These are phyloP conservation scores for Dicrostonyx torquatus DNA, from an alignment of 2,797 vertebrate genomes.

Conservation along the genomic window DNA sequence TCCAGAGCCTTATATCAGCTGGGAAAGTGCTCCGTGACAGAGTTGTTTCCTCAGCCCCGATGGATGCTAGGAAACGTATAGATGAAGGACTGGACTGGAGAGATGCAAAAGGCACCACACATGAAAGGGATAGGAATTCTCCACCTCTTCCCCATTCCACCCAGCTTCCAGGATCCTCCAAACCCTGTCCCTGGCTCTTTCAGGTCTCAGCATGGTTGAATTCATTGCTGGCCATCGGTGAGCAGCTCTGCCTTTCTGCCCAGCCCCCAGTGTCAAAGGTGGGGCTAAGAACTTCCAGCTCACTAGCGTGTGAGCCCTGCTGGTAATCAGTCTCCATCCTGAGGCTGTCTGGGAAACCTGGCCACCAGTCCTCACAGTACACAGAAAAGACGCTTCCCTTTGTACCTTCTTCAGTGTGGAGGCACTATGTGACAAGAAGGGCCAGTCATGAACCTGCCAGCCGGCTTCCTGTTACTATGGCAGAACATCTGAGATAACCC, in stretches of 20 bases:
- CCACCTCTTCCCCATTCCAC: rapidly evolving
- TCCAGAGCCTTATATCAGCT: not conserved
- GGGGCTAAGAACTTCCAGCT: not conserved
- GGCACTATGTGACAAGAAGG: not conserved
- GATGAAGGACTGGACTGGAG: not conserved
- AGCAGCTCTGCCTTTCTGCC: not conserved
- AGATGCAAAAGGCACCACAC: rapidly evolving
- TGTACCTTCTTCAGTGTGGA: not conserved
- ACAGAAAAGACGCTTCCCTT: not conserved
- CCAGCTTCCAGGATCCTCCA: not conserved
- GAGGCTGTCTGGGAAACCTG: not conserved
- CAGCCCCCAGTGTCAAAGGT: too few species aligned
- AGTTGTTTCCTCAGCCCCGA: not conserved
- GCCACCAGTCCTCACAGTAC: not conserved
- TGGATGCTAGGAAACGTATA: too few species aligned
- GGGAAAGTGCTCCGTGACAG: not conserved
- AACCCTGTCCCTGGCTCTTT: not conserved
- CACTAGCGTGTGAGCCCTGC: not conserved
- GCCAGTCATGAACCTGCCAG: not conserved
- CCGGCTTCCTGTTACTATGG: not conserved
- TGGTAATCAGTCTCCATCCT: not conserved
- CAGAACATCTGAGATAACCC: not conserved
- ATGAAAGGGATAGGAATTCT: not conserved
- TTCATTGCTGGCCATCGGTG: not conserved
- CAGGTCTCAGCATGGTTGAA: too few species aligned